A percentile compares a stretch with the other conserved stretches of the same genome.
These are phyloP conservation scores for Mystacornis crossleyi DNA, from an alignment of 2,113 vertebrate genomes.

Conservation along the genomic window DNA sequence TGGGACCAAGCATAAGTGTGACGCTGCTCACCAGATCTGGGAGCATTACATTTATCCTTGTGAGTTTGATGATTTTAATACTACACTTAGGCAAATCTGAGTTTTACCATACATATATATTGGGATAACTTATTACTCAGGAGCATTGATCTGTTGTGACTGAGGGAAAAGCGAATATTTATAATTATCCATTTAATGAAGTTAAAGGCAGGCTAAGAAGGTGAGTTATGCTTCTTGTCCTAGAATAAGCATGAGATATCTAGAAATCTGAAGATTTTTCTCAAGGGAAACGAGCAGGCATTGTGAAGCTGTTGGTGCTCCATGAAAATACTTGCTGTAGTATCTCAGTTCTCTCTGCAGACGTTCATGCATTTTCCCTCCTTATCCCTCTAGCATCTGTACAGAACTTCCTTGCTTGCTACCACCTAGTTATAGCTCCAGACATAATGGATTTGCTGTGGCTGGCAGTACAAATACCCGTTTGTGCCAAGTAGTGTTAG, in stretches of 20 bases:
- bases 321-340: neutral
- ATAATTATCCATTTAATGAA: neutral
- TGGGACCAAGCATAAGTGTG: neutral
- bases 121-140: neutral
- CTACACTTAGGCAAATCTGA: neutral
- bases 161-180: neutral
- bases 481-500: neutral
- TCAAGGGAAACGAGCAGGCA: neutral
- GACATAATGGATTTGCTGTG: neutral
- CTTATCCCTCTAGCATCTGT: neutral
- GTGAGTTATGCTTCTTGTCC: neutral
- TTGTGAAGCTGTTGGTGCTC: neutral
- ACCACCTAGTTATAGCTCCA: neutral
- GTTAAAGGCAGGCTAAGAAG: neutral
- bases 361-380: neutral
- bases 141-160: accelerated
- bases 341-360: neutral
- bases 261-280: neutral
- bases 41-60: neutral
- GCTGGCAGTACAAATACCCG: conserved; percentile 12
- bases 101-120: neutral
- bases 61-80: neutral
- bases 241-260: neutral
- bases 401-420: neutral
- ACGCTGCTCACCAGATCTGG: neutral